Base-by-base conservation (phyloP, 2,797 vertebrate species). In the Apodemus agrarius region DNA sequence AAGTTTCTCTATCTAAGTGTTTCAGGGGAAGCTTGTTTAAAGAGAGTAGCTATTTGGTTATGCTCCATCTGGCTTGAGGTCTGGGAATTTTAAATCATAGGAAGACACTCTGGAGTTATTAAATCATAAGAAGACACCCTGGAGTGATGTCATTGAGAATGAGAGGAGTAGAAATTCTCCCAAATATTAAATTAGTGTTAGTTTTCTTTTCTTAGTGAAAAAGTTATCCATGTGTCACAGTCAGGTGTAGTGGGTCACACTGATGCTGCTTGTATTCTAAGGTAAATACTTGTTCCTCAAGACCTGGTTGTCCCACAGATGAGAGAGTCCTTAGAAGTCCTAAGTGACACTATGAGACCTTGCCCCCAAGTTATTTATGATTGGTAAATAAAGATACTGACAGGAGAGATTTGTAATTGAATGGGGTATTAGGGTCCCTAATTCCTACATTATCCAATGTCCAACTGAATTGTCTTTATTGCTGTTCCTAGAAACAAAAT, bases 1-100 rank as follows among this genome's bases (percentile, higher is more conserved):
- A 92, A 72, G 72, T 40, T 63, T 63, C 74, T 82, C 46, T 72
- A 89, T 49, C n/a, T 84, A 91, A 82, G 76, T 88, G 67, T 75
- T 80, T 37, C 37, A 34, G 57, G 17, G 46, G 69, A 63, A 78
- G 14, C 29, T 69, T 54, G 65, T 69, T 83, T 94, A 83, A 90
- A 79, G 86, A 61, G 40, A 40, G 11, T 57, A 76, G 26, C 7
- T 84, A 5, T 92, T 92, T 90, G 34, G 34, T 34, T 95, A 46
- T 59, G 37, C 37, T 74, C 22, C 6, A 54, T 54, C 34, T 84
- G n/a, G 31, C 21, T 61, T 88, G 4, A 34, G 52, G 16, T 89
- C 46, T 26, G 82, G 46, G 69, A 69, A 75, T 76, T 89, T 59
- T 46, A 74, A 94, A 67, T 54, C 61, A 14, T 75, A 65, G 54